These are phyloP conservation scores for Charina bottae DNA, from an alignment of 2,113 vertebrate species.

Conservation along the genomic window DNA sequence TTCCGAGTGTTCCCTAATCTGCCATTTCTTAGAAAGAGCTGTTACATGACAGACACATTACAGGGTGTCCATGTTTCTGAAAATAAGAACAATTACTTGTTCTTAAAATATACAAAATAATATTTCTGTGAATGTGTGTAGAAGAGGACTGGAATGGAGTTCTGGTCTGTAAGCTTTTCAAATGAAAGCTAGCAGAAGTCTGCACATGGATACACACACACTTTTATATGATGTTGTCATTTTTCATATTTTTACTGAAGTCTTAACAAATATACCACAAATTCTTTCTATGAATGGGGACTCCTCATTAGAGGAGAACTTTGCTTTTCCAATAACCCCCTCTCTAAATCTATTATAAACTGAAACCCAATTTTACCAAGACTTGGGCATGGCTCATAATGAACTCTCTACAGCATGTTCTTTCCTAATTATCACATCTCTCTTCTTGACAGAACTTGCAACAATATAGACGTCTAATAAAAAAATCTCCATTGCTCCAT, in stretches of 20 bases:
- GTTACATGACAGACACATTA: constrained; percentile 42
- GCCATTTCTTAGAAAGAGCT: constrained; percentile 56
- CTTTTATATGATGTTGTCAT: not conserved
- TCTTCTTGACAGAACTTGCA: not conserved
- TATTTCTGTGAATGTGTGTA: not conserved
- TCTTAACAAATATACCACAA: not conserved
- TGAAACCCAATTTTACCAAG: not conserved
- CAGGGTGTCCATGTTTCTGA: accelerated
- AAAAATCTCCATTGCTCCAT: not conserved
- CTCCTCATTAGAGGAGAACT: not conserved
- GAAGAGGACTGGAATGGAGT: not conserved
- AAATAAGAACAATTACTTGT: constrained; percentile 38
- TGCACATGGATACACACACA: not conserved
- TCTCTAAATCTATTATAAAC: not conserved
- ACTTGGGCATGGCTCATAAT: not conserved
- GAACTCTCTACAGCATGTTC: not conserved
- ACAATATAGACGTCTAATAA: not conserved
- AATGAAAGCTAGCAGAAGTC: not conserved
- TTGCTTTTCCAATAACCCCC: not conserved
- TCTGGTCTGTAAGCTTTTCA: not conserved
- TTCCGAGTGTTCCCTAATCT: constrained; percentile 32
- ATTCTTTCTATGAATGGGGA: not conserved
- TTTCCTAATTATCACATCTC: not conserved
- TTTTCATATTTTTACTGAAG: not conserved
- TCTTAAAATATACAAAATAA: constrained; percentile 39